Percentiles rank a stretch among this genome's conserved stretches.
Evolutionary conservation across 2,113 vertebrate species (phyloP).

Genomic region (Heptranchias perlo): DNA sequence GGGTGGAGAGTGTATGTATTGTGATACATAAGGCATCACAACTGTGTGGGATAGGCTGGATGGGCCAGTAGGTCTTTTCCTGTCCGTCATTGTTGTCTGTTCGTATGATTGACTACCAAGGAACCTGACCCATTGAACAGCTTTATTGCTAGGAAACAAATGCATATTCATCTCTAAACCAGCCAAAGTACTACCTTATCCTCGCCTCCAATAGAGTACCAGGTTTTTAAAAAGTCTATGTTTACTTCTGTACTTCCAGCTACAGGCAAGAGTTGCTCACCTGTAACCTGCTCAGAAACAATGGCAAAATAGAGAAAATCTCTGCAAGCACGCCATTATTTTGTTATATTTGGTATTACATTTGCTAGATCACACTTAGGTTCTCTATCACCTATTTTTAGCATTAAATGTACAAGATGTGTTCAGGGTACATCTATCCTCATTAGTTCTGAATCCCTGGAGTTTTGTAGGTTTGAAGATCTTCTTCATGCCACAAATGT

Average conservation of each 20-base stretch:
- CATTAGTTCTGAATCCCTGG: not conserved
- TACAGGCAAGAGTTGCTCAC: not conserved
- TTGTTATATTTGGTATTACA: not conserved
- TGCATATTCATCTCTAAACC: not conserved
- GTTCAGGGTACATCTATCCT: not conserved
- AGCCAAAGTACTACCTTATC: not conserved
- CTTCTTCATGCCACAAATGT: not conserved
- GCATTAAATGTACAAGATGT: not conserved
- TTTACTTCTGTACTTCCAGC: not conserved
- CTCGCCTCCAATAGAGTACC: not conserved
- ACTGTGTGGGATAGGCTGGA: not conserved
- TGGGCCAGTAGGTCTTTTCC: not conserved
- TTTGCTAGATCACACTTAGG: not conserved
- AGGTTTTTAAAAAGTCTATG: not conserved
- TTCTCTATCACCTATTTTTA: not conserved
- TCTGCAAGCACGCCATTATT: not conserved
- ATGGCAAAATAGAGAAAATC: not conserved
- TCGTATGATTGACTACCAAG: not conserved
- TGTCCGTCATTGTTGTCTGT: not conserved
- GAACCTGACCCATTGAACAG: not conserved
- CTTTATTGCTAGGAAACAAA: not conserved
- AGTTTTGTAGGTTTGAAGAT: not conserved
- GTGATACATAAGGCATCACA: not conserved
- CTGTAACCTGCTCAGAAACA: not conserved
- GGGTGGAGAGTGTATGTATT: not conserved